Base-by-base conservation (phyloP, 2,888 invertebrate species). In the Acanthosepion lycidas region DNA sequence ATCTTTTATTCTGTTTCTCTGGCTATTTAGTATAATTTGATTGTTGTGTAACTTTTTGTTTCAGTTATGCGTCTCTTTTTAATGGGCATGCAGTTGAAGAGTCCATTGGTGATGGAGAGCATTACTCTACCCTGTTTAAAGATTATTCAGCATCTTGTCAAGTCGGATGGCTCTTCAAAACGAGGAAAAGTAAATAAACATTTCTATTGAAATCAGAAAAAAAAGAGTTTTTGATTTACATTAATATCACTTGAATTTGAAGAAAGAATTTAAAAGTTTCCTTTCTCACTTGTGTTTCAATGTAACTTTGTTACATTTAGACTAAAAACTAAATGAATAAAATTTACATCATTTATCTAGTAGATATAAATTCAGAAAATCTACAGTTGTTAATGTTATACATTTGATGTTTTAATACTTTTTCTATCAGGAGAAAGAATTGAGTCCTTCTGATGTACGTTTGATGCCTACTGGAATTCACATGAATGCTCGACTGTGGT, bases 121-220 rank as follows among this genome's bases (percentile, higher is more conserved):
- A 98, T 99, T 42, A 98, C 99, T 95, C 98, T 99, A 95, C 99
- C 99, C 0, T 99, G 99, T 97, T 98, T 99, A 95, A 98, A 99
- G 96, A 99, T 99, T 96, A 98, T 99, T 97, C 97, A 97, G 94
- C 96, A 96, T 94, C 96, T 97, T 64, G 98, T 99, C 95, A 97
- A 97, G 95, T 97, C 97, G 9, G 96, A 97, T 48, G 95, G 96
- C 18, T 95, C 96, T 91, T 96, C 96, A 91, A 95, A 95, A 94
- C 96, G 96, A 94, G 95, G 95, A 95, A 96, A 95, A 96, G 96
- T 96, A 94, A 94, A 49, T 48, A n/a, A 78, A 28, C 8, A 42
- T 53, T 55, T 51, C 23, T 1, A 48, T 28, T 55, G 28, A 9
- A 42, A 9, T 26, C 9, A 92, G 12, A 48, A 49, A 92, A 55